phyloP scores from a whole-genome alignment of 1,140 invertebrate species.

The Tribolium madens region DNA sequence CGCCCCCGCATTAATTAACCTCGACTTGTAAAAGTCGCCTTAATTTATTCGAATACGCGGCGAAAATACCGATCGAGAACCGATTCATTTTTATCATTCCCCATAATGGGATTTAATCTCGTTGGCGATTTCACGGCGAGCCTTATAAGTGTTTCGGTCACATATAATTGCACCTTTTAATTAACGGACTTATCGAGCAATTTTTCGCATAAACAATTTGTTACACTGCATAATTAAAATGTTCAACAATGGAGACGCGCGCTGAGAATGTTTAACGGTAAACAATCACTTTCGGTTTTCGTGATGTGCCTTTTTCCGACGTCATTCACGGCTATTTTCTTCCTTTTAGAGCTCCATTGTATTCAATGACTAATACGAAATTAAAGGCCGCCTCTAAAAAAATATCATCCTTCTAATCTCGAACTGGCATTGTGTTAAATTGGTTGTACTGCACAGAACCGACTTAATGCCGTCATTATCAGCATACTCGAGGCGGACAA shows the following conservation, averaged over 20 bases:
- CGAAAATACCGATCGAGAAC: not conserved
- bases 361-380: slow-evolving; percentile 36
- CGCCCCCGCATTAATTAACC: slow-evolving; percentile 12
- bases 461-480: slow-evolving; percentile 12
- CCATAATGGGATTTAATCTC: slow-evolving; percentile 12
- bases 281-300: slow-evolving; percentile 16
- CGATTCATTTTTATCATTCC: slow-evolving; percentile 5
- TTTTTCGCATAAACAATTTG: slow-evolving; percentile 4
- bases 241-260: not conserved
- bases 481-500: not conserved
- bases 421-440: slow-evolving; percentile 29
- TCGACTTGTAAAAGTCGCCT: not conserved
- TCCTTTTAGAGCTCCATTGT: slow-evolving; percentile 23
- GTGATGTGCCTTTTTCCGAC: slow-evolving; percentile 6
- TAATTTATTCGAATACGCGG: not conserved
- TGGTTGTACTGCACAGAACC: slow-evolving; percentile 16
- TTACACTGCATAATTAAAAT: slow-evolving; percentile 1
- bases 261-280: not conserved
- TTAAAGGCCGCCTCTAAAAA: slow-evolving; percentile 36
- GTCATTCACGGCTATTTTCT: slow-evolving; percentile 22
- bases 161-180: slow-evolving; percentile 12
- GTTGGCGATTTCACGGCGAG: not conserved
- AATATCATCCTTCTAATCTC: slow-evolving; percentile 39
- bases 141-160: not conserved
- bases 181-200: not conserved